Percentiles rank a stretch among this genome's conserved stretches.
Conservation (phyloP, 2,888 invertebrate genomes). For the Watsonalla cultraria region DNA sequence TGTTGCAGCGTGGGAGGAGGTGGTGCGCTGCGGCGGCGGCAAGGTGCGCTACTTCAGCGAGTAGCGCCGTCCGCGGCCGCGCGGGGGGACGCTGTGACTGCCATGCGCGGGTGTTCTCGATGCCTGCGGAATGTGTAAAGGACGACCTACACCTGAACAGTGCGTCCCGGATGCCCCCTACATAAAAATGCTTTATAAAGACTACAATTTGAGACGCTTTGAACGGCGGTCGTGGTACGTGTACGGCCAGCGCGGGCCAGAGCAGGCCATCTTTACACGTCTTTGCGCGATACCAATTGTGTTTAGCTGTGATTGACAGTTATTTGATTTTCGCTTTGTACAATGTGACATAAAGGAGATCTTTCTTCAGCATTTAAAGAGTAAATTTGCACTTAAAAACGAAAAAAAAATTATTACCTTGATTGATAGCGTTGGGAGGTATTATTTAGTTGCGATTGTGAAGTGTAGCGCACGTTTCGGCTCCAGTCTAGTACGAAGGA, state of each 20-base stretch:
- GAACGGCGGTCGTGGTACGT: background rate
- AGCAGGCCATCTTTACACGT: background rate
- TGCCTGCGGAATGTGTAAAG: constrained; percentile 2
- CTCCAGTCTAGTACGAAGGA: constrained; percentile 1
- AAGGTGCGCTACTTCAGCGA: constrained; percentile 72
- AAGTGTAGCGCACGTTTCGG: constrained; percentile 27
- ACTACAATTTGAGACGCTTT: background rate
- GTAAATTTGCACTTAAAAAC: constrained; percentile 39
- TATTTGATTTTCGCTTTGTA: constrained; percentile 34
- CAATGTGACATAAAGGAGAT: constrained; percentile 23
- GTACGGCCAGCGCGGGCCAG: background rate
- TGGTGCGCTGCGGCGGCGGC: constrained; percentile 73
- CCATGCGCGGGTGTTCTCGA: background rate
- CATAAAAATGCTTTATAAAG: background rate
- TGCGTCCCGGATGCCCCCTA: background rate
- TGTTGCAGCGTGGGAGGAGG: constrained; percentile 86
- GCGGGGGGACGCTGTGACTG: constrained; percentile 1
- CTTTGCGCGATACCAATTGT: constrained; percentile 8
- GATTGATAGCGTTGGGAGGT: constrained; percentile 30
- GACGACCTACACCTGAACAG: background rate
- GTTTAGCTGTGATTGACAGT: constrained; percentile 36
- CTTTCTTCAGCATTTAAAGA: constrained; percentile 39
- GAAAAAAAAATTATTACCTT: constrained; percentile 21
- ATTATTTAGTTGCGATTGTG: constrained; percentile 21
- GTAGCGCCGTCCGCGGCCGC: constrained; percentile 29